phyloP scores from a whole-genome alignment of 2,797 vertebrate genomes.

The Glyptemys insculpta region DNA sequence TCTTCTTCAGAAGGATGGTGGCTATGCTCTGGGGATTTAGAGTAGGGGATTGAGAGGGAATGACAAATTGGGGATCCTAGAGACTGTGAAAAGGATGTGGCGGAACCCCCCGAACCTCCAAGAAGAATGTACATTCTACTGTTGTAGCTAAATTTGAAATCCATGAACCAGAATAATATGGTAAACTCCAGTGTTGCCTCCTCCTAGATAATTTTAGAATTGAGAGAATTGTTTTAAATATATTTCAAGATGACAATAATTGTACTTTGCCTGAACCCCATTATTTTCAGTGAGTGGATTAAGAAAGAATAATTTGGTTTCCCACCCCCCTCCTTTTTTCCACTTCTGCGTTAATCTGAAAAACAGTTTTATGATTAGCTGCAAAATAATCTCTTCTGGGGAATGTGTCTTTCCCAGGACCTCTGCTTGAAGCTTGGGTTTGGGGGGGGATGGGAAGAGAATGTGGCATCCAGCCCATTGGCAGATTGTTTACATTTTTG shows the following conservation, averaged over 20 bases:
- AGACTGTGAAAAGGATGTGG: neutral
- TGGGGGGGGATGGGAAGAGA: neutral
- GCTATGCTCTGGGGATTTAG: neutral
- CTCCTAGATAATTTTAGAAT: slow-evolving; percentile 18
- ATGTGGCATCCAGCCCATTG: neutral
- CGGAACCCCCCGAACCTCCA: neutral
- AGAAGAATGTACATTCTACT: neutral
- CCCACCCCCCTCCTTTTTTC: neutral
- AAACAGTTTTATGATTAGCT: slow-evolving; percentile 15
- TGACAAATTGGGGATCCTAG: neutral
- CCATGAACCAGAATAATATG: neutral
- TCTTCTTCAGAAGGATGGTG: neutral
- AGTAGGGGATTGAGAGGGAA: neutral
- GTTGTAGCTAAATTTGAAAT: neutral
- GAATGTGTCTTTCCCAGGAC: slow-evolving; percentile 40
- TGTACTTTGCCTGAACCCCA: slow-evolving; percentile 30
- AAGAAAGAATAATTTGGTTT: neutral
- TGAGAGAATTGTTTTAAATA: neutral
- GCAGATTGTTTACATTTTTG: slow-evolving; percentile 33
- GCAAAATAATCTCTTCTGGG: slow-evolving; percentile 9
- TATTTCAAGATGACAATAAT: neutral
- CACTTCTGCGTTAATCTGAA: neutral
- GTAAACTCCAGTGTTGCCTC: neutral
- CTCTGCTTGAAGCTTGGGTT: slow-evolving; percentile 15
- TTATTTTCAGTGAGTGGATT: neutral